A percentile compares a stretch with the other conserved stretches of the same genome.
Evolutionary conservation across 2,888 invertebrate genomes (phyloP).

Genomic region (Acleris laterana): DNA sequence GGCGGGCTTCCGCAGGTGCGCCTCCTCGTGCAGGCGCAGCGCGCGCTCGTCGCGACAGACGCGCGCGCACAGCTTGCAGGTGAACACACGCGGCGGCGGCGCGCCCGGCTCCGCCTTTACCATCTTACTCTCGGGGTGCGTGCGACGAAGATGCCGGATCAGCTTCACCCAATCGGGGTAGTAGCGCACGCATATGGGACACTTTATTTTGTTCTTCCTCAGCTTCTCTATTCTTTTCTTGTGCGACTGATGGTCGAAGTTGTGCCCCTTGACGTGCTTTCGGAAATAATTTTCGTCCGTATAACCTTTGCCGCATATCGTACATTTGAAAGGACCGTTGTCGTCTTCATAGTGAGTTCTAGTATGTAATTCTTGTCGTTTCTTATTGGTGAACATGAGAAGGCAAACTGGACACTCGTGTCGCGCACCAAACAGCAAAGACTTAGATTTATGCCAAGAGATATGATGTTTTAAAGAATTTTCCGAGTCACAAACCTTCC

Average conservation of each 20-base stretch:
- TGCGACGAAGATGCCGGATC: constrained; percentile 73
- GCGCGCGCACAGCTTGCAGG: constrained; percentile 77
- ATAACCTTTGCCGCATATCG: constrained; percentile 79
- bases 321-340: constrained; percentile 79
- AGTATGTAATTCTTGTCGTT: constrained; percentile 73
- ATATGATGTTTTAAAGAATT: constrained; percentile 73
- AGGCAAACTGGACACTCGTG: constrained; percentile 79
- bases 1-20: constrained; percentile 72
- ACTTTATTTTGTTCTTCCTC: constrained; percentile 73
- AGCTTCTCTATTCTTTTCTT: constrained; percentile 71
- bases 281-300: constrained; percentile 78
- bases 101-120: constrained; percentile 79
- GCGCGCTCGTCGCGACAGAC: constrained; percentile 69
- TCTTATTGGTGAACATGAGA: constrained; percentile 76
- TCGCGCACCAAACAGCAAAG: constrained; percentile 68
- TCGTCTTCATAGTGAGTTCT: constrained; percentile 80
- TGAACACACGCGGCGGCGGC: constrained; percentile 65
- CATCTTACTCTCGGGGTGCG: constrained; percentile 81
- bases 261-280: constrained; percentile 81
- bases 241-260: constrained; percentile 73
- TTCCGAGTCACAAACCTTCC: constrained; percentile 74
- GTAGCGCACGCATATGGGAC: constrained; percentile 73
- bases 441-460: constrained; percentile 75
- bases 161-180: constrained; percentile 73
- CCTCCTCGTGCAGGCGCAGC: constrained; percentile 67